Conservation (phyloP, 92 coral and sea anemone species). For the Epizoanthus rinbou region DNA sequence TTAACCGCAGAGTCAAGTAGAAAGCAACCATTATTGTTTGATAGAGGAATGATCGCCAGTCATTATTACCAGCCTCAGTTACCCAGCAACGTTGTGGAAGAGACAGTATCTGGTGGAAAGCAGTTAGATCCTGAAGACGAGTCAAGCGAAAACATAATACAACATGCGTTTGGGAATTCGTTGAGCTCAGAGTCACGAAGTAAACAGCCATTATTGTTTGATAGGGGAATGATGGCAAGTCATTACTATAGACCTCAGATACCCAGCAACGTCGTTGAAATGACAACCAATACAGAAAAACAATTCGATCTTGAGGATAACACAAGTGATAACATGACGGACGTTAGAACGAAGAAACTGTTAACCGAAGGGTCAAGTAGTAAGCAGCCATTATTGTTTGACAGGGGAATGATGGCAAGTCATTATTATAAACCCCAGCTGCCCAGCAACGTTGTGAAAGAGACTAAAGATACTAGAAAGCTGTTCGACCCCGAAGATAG, state of each 20-base stretch:
- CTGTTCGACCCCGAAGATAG: background rate
- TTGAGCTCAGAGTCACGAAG: too few species aligned
- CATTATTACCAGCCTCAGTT: background rate
- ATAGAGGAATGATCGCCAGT: background rate
- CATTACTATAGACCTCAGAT: too few species aligned
- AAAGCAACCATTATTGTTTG: background rate
- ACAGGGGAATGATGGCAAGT: slow-evolving; percentile 25
- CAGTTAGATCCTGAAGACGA: background rate
- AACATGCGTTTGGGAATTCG: too few species aligned
- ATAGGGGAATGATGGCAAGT: too few species aligned
- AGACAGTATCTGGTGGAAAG: background rate
- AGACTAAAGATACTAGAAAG: background rate
- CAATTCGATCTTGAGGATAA: too few species aligned
- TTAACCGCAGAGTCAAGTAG: background rate
- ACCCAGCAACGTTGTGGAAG: background rate
- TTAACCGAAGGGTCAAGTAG: background rate
- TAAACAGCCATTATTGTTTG: too few species aligned
- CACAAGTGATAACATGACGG: background rate
- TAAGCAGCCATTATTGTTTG: background rate
- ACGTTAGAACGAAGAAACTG: background rate
- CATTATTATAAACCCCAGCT: slow-evolving; percentile 6
- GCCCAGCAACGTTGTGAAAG: background rate
- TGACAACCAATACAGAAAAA: too few species aligned
- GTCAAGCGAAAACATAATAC: too few species aligned
- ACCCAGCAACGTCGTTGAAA: too few species aligned